Base-by-base conservation (phyloP, 2,888 invertebrate species). In the Chirona hameri region DNA sequence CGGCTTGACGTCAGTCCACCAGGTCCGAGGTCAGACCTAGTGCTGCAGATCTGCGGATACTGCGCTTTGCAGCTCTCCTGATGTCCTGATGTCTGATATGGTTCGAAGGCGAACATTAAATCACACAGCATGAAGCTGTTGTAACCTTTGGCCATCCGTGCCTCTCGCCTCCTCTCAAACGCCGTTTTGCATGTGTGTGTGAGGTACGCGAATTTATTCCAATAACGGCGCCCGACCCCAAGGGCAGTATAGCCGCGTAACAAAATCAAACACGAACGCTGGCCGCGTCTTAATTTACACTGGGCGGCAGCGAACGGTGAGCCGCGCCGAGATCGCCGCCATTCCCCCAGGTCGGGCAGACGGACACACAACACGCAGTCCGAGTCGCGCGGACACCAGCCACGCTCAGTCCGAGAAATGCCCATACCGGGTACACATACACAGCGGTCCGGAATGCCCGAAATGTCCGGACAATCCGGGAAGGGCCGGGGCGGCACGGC, bases 181-280 rank as follows among this genome's bases (percentile, higher is more conserved):
- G 60, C 21, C 60, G 60, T 18, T 52, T 1, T 52, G 52, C 10
- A 52, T 52, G 15, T 52, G 48, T 48, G n/a, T 65, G n/a, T 65
- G 65, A 24, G 27, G 65, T 65, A 27, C 65, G 65, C 52, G 65
- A 65, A 27, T 65, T 65, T 65, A 65, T 65, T 65, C 65, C n/a
- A 27, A 12, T 27, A 65, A 65, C 65, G 24, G 60, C 60, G 60
- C 3, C 24, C 60, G 60, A 18, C 24, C 18, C 60, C 60, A 24
- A 1, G 18, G 60, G 18, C 60, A 18, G 60, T 39, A 2, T 39
- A 57, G 60, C 60, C 60, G 60, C 60, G 60, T 60, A 60, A 60
- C 60, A 60, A 24, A 60, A 60, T 24, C 60, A 60, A 60, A 65
- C 65, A 65, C 65, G 27, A n/a, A 24, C 65, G 52, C 52, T 52